Base-by-base conservation (phyloP, 2,113 vertebrate genomes). In the Lethenteron camtschaticum region DNA sequence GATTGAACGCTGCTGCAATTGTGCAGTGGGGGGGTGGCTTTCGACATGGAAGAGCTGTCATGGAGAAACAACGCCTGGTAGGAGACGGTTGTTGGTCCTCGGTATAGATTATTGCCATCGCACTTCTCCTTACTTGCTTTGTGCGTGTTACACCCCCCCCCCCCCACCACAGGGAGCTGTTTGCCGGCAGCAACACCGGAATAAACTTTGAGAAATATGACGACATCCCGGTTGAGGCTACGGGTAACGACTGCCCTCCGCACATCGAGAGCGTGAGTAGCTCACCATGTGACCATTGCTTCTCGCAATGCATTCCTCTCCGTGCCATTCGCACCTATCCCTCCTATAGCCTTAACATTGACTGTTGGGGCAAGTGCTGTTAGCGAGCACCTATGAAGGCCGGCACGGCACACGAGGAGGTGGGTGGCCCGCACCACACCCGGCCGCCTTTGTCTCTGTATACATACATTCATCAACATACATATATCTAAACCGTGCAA, bases 201-300 rank as follows among this genome's bases (percentile, higher is more conserved):
- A 86, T 89, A 70, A 94, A 99, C 78, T 99, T 96, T 74, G 78
- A 89, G 72, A 96, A 95, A 77, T 96, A 96, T 8, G 92, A 95
- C 71, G 81, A 87, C 57, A 90, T 86, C 2, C 1, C 78, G 58
- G 90, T 95, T 0, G 79, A 94, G 56, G 83, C 96, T 6, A 87
- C 85, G 20, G 92, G 92, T 73, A 71, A 73, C 73, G 82, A 89
- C 73, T 78, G 82, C 18, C 88, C 90, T 5, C 77, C n/a, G 63
- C 63, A 66, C 2, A 66, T 66, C 63, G 20, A 66, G 9, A 16
- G n/a, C 11, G 63, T 66, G 10, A 66, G 63, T 24, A 66, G n/a
- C 41, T 41, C 41, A 41, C 41, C 41, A 41, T 41, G 6, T 41
- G 41, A 41, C 41, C 41, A 41, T 41, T 41, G 41, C 41, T 41